phyloP scores from a whole-genome alignment of 2,797 vertebrate species.

The Muraenolepis orangiensis region DNA sequence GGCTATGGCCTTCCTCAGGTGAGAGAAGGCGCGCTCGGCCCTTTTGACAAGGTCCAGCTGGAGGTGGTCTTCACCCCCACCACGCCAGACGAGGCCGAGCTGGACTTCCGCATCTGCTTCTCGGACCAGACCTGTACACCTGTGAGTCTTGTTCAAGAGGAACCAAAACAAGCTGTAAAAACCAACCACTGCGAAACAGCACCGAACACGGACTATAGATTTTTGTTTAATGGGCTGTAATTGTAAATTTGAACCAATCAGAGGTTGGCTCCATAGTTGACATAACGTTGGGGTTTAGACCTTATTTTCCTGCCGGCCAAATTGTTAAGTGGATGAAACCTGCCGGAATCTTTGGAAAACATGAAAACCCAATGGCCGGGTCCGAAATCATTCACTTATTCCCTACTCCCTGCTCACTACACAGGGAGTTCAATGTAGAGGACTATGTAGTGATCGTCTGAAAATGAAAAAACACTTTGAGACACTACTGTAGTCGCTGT shows the following conservation, averaged over 20 bases:
- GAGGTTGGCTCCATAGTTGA: too few species aligned
- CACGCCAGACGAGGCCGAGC: constrained; percentile 71
- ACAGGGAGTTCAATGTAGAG: too few species aligned
- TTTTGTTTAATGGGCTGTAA: neutral
- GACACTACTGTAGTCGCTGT: too few species aligned
- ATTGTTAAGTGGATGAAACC: neutral
- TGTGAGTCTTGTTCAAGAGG: constrained; percentile 65
- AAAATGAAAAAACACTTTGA: too few species aligned
- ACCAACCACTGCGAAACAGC: neutral
- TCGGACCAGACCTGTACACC: constrained; percentile 71
- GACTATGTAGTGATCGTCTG: too few species aligned
- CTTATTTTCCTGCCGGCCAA: neutral
- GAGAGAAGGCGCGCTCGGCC: constrained; percentile 76
- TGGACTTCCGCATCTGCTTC: constrained; percentile 78
- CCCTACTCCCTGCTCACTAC: too few species aligned
- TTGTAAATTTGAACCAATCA: too few species aligned
- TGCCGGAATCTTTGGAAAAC: neutral
- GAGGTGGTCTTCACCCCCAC: constrained; percentile 81
- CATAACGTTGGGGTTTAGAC: too few species aligned
- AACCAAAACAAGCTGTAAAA: neutral
- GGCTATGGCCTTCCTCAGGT: constrained; percentile 60
- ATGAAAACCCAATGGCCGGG: neutral
- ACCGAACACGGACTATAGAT: neutral
- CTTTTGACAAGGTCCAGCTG: constrained; percentile 80
- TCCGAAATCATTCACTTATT: too few species aligned